Base-by-base conservation (phyloP, 1,140 invertebrate genomes). In the Littorina saxatilis region DNA sequence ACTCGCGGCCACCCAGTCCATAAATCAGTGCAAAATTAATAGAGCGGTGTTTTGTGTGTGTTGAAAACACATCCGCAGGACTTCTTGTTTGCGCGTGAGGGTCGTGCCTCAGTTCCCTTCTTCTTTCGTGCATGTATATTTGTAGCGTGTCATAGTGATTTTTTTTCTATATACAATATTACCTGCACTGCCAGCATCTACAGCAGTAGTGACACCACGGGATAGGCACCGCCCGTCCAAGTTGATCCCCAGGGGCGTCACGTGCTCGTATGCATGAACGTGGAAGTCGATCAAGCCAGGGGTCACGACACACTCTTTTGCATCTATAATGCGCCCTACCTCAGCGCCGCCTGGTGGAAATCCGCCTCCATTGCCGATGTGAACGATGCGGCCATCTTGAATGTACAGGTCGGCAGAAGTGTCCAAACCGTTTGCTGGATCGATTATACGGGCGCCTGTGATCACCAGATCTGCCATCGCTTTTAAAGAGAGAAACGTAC, bases 181-280 rank as follows among this genome's bases (percentile, higher is more conserved):
- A 90, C 90, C 90, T 82, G 90, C 79, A 82, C 89, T 91, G 27
- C 90, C 90, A 9, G 87, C 88, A 82, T 91, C 89, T 27, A 91
- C 85, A 3, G 87, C 86, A 1, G 90, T 88, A 0, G 90, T 91
- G 13, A 91, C 90, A 29, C 90, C 90, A 55, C 89, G 83, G 17
- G 86, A 77, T 39, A 91, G 82, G 70, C 89, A 90, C 35, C 79
- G 47, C 27, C 83, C 78, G 81, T 91, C 90, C 3, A 88, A 79
- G 77, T 91, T 88, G 4, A 91, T 83, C 32, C 90, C 89, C 29
- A 91, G 82, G 1, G 90, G 90, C 35, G 90, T 91, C 7, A 87
- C 87, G 82, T 89, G 87, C 72, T 91, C 80, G 82, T 91, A 91
- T 68, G 86, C 88, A 84, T 91, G 90, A 15, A 91, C 89, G 81